Evolutionary conservation across 2,113 vertebrate species (phyloP).

Genomic region (Elephantulus edwardii): DNA sequence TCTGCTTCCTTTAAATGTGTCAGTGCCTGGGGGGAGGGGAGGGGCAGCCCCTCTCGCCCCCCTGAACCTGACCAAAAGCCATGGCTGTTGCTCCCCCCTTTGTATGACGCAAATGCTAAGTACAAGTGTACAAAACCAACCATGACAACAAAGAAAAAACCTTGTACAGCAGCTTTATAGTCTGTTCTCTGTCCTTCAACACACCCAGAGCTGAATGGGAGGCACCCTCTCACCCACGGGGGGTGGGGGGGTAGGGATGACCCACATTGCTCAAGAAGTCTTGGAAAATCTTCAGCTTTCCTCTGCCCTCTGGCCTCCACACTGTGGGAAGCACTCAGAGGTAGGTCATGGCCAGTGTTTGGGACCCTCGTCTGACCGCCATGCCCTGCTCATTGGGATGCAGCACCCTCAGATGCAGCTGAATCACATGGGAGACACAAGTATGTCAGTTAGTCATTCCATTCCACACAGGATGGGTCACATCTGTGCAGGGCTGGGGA

Average conservation of each 20-base stretch:
- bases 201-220: not conserved
- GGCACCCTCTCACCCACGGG: not conserved
- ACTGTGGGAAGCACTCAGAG: not conserved
- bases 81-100: constrained; percentile 78
- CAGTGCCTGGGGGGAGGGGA: constrained; percentile 75
- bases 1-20: constrained; percentile 79
- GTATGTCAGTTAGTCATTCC: not conserved
- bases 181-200: constrained; percentile 48
- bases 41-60: constrained; percentile 40
- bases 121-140: constrained; percentile 74
- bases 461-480: not conserved
- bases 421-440: not conserved
- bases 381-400: not conserved
- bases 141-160: constrained; percentile 71
- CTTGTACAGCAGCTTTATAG: constrained; percentile 63
- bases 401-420: not conserved
- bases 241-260: too few species aligned
- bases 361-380: not conserved
- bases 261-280: not conserved
- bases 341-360: not conserved
- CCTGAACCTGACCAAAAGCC: constrained; percentile 80
- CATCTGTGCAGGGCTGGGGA: not conserved
- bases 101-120: constrained; percentile 77
- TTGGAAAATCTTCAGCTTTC: not conserved
- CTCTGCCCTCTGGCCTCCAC: not conserved